These are phyloP conservation scores for Cephonodes hylas DNA, from an alignment of 2,888 invertebrate genomes.

Conservation along the genomic window DNA sequence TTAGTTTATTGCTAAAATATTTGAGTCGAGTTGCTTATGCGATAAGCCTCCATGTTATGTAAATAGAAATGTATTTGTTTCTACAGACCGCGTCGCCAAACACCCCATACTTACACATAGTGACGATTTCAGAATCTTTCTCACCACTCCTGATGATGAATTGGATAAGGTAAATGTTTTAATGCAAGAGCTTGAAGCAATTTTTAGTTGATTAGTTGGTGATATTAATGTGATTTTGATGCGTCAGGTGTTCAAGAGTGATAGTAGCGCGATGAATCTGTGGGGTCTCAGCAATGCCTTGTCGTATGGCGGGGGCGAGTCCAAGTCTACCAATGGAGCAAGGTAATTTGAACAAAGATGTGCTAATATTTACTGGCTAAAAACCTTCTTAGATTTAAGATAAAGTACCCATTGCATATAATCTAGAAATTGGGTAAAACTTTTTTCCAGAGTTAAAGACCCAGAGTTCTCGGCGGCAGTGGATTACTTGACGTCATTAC, in stretches of 20 bases:
- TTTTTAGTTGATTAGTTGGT: neutral
- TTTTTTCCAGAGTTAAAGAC: constrained; percentile 62
- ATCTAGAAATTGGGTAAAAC: too few species aligned
- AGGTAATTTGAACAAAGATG: constrained; percentile 38
- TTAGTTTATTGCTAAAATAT: too few species aligned
- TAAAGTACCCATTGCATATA: too few species aligned
- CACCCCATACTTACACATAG: constrained; percentile 72
- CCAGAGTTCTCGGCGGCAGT: constrained; percentile 63
- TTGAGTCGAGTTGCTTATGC: too few species aligned
- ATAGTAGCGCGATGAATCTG: constrained; percentile 58
- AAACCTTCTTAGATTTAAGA: too few species aligned
- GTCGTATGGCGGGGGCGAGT: constrained; percentile 44
- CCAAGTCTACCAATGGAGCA: constrained; percentile 56
- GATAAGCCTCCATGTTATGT: too few species aligned
- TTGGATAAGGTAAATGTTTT: constrained; percentile 55
- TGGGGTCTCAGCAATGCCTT: constrained; percentile 65
- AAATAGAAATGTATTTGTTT: constrained; percentile 10
- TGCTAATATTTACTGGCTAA: neutral
- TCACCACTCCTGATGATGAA: constrained; percentile 68
- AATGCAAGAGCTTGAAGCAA: neutral
- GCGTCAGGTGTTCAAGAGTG: constrained; percentile 59
- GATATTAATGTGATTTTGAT: too few species aligned
- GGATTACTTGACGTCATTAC: constrained; percentile 63
- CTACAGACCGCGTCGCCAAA: constrained; percentile 64
- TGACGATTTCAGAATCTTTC: constrained; percentile 63